Base-by-base conservation (phyloP, 2,888 invertebrate species). In the Priocnemis perturbator region DNA sequence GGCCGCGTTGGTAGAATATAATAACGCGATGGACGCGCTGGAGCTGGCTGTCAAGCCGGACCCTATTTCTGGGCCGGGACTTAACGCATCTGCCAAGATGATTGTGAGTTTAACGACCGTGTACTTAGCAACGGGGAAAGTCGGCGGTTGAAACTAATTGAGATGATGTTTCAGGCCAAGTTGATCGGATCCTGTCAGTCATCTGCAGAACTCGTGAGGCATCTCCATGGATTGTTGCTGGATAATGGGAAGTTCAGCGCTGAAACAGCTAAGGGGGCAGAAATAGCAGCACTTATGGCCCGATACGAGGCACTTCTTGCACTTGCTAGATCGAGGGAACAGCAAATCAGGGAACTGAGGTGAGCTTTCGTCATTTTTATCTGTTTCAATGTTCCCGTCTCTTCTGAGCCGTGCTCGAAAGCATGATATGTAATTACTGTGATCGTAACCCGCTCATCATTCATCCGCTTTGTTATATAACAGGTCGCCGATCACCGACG, bases 281-380 rank as follows among this genome's bases (percentile, higher is more conserved):
- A 93, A 88, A 93, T 96, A 14, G 91, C 92, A 77, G 91, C 91
- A 69, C 90, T 96, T 60, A 90, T 92, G 52, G 89, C 93, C 74
- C 91, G 93, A 86, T 95, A 94, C 86, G 93, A 94, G 75, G 91
- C 92, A 64, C 90, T 96, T 66, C 90, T 94, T 67, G 91, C 92
- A 58, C 92, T 92, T 85, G 95, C 95, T 73, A 93, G 95, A 89
- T 92, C 93, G 77, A 91, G 94, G 67, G 95, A 95, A 87, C 92
- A 94, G 81, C 93, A 94, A 90, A 93, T 95, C 77, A 92, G 94
- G 82, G 95, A 95, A 87, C 88, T 94, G 84, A 95, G 95, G 96
- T 96, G 85, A 37, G 37, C 48, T 17, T 48, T 50, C 17, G 47
- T 17, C n/a, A n/a, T 47, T 47, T 48, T 21, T 48, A 47, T 47